phyloP scores from a whole-genome alignment of 2,888 invertebrate species.

The Erynnis tages region DNA sequence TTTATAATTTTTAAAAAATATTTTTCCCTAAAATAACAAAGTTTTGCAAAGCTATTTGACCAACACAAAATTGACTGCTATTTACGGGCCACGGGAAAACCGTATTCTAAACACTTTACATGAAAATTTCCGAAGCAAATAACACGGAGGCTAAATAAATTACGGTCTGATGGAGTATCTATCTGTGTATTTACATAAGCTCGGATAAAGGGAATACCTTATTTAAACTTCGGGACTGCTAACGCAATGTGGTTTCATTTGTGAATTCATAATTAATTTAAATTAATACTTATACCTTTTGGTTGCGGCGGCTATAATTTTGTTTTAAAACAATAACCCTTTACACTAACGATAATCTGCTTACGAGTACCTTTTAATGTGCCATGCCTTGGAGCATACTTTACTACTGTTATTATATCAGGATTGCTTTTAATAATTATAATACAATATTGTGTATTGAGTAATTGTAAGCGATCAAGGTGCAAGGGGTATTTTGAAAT shows the following conservation, averaged over 20 bases:
- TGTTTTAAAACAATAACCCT: too few relatives aligned
- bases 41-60: constrained; percentile 29
- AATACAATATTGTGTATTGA: too few relatives aligned
- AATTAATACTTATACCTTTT: too few relatives aligned
- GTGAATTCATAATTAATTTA: not conserved
- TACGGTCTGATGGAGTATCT: constrained; percentile 24
- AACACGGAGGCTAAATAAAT: constrained; percentile 31
- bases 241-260: not conserved
- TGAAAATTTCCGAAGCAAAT: constrained; percentile 31
- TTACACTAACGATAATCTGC: too few relatives aligned
- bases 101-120: constrained; percentile 21
- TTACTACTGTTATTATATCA: too few relatives aligned
- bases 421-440: too few relatives aligned
- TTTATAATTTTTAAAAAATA: not conserved
- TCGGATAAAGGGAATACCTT: not conserved
- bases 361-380: too few relatives aligned
- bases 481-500: too few relatives aligned
- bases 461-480: too few relatives aligned
- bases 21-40: constrained; percentile 1
- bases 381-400: too few relatives aligned
- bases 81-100: constrained; percentile 14
- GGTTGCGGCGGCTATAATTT: too few relatives aligned
- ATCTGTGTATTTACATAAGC: constrained; percentile 14
- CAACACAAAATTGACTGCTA: constrained; percentile 27
- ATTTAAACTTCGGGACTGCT: not conserved